Base-by-base conservation (phyloP, 1,140 invertebrate species). In the Helicoverpa zea region DNA sequence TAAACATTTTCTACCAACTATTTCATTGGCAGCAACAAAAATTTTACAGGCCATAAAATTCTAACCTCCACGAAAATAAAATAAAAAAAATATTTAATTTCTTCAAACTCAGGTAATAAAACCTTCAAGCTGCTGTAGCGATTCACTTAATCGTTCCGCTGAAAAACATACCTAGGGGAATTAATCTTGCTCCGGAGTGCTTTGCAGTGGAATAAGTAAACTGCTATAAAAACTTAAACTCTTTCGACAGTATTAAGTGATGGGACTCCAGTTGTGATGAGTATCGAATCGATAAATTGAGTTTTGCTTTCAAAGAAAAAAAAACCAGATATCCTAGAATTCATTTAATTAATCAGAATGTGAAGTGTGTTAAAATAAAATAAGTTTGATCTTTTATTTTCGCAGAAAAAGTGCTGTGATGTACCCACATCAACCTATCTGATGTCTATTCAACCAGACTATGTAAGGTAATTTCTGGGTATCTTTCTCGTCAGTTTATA, bases 171-270 rank as follows among this genome's bases (percentile, higher is more conserved):
- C 59, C 49, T 30, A 77, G 12, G 49, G 61, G 47, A 77, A 77
- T 66, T 64, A 64, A 77, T 76, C 54, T 76, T 52, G 43, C 49
- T 54, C n/a, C 49, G 14, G 43, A 64, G 59, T 77, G 18, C 49
- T 56, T 52, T 54, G 61, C 43, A 77, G 14, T 23, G 51, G 58
- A 79, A 79, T 70, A 79, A 79, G 64, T 59, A 79, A 58, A 70
- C 76, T 79, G 76, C 63, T 68, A 79, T 79, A 79, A 79, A 79
- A 79, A 58, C 64, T 79, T 61, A 61, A 70, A 79, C 76, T 79
- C 64, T 70, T 79, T 79, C 63, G 47, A 68, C 16, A 23, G n/a
- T 68, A 47, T 2, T 7, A 70, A 68, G 64, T 43, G 64, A 79
- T 58, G 76, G 30, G 35, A 70, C 54, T 16, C 7, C 30, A 5